phyloP scores from a whole-genome alignment of 2,888 invertebrate species.

The Meta bourneti region DNA sequence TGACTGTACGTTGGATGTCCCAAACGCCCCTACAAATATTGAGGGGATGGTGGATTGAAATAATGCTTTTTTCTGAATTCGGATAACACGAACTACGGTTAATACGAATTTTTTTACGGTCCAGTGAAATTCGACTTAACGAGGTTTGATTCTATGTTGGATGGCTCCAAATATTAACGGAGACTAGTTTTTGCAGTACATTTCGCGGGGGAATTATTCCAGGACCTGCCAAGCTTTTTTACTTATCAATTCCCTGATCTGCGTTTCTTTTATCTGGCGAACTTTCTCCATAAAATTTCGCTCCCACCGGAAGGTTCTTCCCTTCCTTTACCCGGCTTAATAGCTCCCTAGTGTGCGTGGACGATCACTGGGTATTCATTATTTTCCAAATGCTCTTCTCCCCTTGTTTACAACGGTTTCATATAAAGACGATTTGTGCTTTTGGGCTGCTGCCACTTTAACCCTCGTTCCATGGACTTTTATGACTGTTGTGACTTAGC shows the following conservation, averaged over 20 bases:
- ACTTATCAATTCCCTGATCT: not conserved
- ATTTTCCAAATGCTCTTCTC: not conserved
- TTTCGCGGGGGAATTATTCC: not conserved
- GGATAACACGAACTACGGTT: too few species aligned
- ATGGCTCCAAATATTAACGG: too few species aligned
- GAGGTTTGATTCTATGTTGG: too few species aligned
- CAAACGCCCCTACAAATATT: too few species aligned
- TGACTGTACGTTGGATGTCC: too few species aligned
- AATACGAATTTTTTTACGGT: too few species aligned
- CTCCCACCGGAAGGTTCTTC: not conserved
- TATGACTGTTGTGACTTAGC: not conserved
- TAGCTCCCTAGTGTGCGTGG: not conserved
- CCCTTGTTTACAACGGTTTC: not conserved
- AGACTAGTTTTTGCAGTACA: too few species aligned
- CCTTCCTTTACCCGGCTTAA: not conserved
- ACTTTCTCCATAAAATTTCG: not conserved
- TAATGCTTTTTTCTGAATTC: too few species aligned
- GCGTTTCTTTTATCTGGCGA: not conserved
- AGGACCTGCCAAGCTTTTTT: not conserved
- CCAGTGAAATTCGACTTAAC: too few species aligned
- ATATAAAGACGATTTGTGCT: not conserved
- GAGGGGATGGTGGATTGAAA: too few species aligned
- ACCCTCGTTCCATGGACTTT: not conserved
- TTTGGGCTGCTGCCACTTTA: slow-evolving; percentile 1
- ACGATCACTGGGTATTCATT: not conserved